Percentiles rank a stretch among this genome's conserved stretches.
These are phyloP conservation scores for Apodemus sylvaticus DNA, from an alignment of 2,113 vertebrate species.

Conservation along the genomic window DNA sequence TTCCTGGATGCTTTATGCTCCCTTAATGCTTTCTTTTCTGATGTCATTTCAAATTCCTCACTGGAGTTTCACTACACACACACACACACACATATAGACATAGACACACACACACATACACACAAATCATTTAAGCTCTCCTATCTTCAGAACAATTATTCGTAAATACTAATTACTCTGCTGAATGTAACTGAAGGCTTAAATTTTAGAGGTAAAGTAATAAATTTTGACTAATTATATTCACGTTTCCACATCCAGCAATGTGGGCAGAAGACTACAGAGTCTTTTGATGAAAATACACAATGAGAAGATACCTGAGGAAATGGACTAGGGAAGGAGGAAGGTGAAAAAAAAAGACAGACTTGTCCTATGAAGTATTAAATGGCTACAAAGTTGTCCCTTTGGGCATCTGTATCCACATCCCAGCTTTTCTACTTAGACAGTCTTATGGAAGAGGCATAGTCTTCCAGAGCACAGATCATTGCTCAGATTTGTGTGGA, in stretches of 20 bases:
- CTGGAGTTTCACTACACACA: not conserved
- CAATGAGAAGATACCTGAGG: slow-evolving; percentile 41
- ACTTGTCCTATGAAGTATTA: slow-evolving; percentile 46
- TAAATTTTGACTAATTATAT: slow-evolving; percentile 33
- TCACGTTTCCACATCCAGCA: slow-evolving; percentile 22
- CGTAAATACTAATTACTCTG: not conserved
- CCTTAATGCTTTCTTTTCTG: not conserved
- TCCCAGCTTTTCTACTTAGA: slow-evolving; percentile 1
- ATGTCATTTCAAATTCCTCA: not conserved
- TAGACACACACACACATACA: not conserved
- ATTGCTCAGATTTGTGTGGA: slow-evolving; percentile 34
- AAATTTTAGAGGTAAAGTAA: not conserved
- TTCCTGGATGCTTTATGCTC: not conserved
- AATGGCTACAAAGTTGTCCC: slow-evolving; percentile 13
- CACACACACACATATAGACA: not conserved
- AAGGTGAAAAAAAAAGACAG: not conserved
- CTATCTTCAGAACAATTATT: not conserved
- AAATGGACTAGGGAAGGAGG: slow-evolving; percentile 1
- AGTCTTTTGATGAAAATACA: not conserved
- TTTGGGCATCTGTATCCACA: slow-evolving; percentile 33
- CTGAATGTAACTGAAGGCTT: not conserved
- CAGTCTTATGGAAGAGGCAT: slow-evolving; percentile 3
- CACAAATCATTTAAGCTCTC: not conserved
- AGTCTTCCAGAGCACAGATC: slow-evolving; percentile 19
- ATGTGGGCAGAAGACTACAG: not conserved